Evolutionary conservation across 2,888 invertebrate genomes (phyloP), one percentile per base, ranked within the genome.

Genomic region (Napeogenes inachia): DNA sequence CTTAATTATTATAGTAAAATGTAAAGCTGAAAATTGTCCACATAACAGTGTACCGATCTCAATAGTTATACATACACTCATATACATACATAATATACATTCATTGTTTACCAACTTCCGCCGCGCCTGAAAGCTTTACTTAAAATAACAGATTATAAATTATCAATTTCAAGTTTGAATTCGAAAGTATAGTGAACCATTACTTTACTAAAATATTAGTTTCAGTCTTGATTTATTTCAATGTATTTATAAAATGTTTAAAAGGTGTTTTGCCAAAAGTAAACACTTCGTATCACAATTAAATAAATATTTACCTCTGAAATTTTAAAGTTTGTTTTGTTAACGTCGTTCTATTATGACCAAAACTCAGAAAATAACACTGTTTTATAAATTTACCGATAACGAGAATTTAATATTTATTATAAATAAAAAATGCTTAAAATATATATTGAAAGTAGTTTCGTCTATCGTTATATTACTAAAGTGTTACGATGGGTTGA

Each of bases 281-380:
- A 50, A 50, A 50, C 50, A 50, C 12, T 50, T 30, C 30, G 30
- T 30, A 30, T 30, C 30, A 50, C 50, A 50, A 50, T 50, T 50
- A 30, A 50, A 50, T 50, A 50, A 50, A 50, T 50, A 50, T 50
- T 50, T 50, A 50, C 50, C 30, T 8, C 10, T n/a, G 50, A 50
- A 50, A 50, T 50, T 30, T 50, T 30, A 50, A 50, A 50, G 50
- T 50, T 50, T 50, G 50, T 50, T 50, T 50, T 50, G 30, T 50
- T 50, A 30, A 30, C 50, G 30, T 50, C 30, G 30, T 50, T 21
- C 30, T 50, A 8, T 30, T 50, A 50, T 12, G 50, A 30, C 10
- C 30, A 30, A 30, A 10, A n/a, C 47, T 47, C n/a, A 30, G 10
- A 6, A 50, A 30, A 50, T 50, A 8, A 50, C 30, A 50, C 50